These are phyloP conservation scores for Epinotia nisella DNA, from an alignment of 2,888 invertebrate species.

Conservation along the genomic window DNA sequence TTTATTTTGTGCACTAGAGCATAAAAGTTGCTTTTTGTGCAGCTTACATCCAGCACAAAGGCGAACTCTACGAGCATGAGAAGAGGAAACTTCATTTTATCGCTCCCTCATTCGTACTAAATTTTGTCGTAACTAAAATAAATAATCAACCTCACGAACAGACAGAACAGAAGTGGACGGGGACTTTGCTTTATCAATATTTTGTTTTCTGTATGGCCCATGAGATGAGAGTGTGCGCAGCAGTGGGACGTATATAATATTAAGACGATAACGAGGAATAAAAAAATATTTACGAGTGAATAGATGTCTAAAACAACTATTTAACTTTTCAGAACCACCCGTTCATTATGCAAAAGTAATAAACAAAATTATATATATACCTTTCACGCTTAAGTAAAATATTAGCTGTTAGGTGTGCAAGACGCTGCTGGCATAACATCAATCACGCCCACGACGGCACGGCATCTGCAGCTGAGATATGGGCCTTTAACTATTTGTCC, in stretches of 20 bases:
- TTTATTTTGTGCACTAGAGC: too few relatives aligned
- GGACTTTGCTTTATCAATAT: not conserved
- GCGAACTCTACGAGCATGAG: too few relatives aligned
- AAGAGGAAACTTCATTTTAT: too few relatives aligned
- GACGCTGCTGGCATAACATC: constrained; percentile 9
- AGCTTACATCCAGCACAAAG: too few relatives aligned
- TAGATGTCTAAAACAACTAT: not conserved
- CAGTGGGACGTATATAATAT: not conserved
- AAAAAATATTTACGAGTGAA: not conserved
- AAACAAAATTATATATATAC: not conserved
- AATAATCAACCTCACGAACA: not conserved
- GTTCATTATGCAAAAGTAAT: not conserved
- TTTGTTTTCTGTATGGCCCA: not conserved
- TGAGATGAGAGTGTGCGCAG: not conserved
- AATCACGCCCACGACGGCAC: constrained; percentile 10
- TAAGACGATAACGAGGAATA: not conserved
- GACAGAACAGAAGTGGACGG: not conserved
- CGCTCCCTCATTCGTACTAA: too few relatives aligned
- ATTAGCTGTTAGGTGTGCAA: constrained; percentile 7
- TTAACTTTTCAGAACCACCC: not conserved
- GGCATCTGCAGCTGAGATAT: constrained; percentile 16
- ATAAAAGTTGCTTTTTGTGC: too few relatives aligned
- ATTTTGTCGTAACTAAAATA: too few relatives aligned
- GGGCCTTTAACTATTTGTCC: constrained; percentile 11
- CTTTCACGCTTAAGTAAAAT: constrained; percentile 7